A percentile compares a stretch with the other conserved stretches of the same genome.
Conservation (phyloP, 2,888 invertebrate genomes). For the Acanthosepion pharaonis region DNA sequence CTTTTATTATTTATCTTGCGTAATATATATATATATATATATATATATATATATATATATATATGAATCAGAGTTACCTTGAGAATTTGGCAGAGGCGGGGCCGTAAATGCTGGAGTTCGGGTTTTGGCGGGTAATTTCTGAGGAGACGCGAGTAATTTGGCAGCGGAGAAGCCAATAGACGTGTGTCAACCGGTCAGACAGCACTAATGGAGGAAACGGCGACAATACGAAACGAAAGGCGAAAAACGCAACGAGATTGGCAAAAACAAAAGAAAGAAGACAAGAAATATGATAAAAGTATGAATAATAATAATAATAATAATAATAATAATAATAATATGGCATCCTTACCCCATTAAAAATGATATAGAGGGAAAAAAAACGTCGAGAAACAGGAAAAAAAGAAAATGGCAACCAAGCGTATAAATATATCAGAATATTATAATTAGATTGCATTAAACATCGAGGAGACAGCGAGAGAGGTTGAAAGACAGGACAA, state of each 20-base stretch:
- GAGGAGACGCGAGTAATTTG: conserved; percentile 1
- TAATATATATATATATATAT: too few relatives aligned
- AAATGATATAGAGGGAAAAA: too few relatives aligned
- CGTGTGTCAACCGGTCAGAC: neutral
- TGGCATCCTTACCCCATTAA: too few relatives aligned
- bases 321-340: neutral
- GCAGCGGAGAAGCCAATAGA: too few relatives aligned
- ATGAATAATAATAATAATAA: neutral
- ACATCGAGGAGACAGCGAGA: too few relatives aligned
- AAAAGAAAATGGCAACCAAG: too few relatives aligned
- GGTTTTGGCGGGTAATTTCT: neutral
- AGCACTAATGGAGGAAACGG: neutral
- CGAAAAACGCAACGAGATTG: neutral
- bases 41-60: too few relatives aligned
- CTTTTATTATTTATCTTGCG: too few relatives aligned
- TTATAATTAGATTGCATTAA: too few relatives aligned
- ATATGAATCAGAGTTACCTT: neutral
- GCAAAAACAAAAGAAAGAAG: neutral
- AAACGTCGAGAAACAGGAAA: too few relatives aligned
- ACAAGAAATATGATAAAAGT: neutral
- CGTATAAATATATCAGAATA: too few relatives aligned
- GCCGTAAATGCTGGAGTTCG: neutral
- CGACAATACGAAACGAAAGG: neutral
- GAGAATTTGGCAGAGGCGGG: neutral
- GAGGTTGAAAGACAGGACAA: too few relatives aligned